These are phyloP conservation scores for Plemyria rubiginata DNA, from an alignment of 2,888 invertebrate genomes.

Conservation along the genomic window DNA sequence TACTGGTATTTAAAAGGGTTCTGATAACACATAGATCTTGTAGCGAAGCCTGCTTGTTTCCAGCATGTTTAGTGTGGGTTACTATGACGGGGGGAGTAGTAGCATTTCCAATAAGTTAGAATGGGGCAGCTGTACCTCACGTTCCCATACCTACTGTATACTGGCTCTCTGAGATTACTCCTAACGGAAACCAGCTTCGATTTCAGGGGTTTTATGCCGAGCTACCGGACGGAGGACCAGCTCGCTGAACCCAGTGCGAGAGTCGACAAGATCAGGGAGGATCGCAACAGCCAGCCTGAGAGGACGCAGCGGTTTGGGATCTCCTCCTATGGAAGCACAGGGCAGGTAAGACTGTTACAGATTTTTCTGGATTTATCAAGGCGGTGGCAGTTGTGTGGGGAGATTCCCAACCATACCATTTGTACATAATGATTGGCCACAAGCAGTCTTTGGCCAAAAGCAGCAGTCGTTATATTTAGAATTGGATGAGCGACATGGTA, in stretches of 20 bases:
- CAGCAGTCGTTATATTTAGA: too few relatives aligned
- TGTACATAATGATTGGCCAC: too few relatives aligned
- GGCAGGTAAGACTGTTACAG: conserved; percentile 49
- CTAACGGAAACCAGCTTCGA: conserved; percentile 50
- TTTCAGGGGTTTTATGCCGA: conserved; percentile 77
- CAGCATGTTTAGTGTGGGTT: too few relatives aligned
- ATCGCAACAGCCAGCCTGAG: conserved; percentile 66
- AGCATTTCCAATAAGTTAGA: too few relatives aligned
- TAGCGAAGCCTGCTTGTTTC: too few relatives aligned
- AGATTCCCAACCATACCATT: too few relatives aligned
- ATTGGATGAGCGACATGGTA: too few relatives aligned
- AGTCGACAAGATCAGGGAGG: conserved; percentile 66
- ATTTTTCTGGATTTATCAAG: neutral
- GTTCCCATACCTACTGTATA: neutral
- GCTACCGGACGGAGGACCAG: conserved; percentile 78
- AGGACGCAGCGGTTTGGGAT: conserved; percentile 84
- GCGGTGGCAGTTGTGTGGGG: too few relatives aligned
- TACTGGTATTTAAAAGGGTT: too few relatives aligned
- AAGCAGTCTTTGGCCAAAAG: too few relatives aligned
- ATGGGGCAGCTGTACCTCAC: neutral
- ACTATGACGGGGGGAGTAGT: too few relatives aligned
- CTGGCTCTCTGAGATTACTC: neutral
- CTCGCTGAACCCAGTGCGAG: conserved; percentile 76
- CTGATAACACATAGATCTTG: too few relatives aligned
- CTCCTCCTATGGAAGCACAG: conserved; percentile 80